These are phyloP conservation scores for Sylvia atricapilla DNA, from an alignment of 2,113 vertebrate species.

Conservation along the genomic window DNA sequence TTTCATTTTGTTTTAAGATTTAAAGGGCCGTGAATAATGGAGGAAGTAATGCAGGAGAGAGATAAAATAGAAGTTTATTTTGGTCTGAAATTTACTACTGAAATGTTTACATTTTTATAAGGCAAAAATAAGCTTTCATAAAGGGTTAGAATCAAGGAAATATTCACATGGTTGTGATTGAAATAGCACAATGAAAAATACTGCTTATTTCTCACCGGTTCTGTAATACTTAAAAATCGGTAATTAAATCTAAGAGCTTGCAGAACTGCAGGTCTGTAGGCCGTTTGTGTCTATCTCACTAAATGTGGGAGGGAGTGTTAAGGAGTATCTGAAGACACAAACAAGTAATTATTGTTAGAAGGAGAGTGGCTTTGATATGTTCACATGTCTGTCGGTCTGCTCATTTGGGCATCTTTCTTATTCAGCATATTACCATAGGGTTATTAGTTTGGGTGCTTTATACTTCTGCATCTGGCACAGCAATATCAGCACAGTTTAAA, in stretches of 20 bases:
- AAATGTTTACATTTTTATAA: constrained; percentile 52
- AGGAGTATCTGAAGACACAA: constrained; percentile 57
- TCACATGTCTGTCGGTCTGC: constrained; percentile 28
- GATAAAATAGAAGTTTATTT: constrained; percentile 54
- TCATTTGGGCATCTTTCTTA: constrained; percentile 67
- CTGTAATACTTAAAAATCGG: constrained; percentile 36
- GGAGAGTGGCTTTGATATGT: constrained; percentile 59
- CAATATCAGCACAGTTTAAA: constrained; percentile 63
- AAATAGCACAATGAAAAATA: constrained; percentile 18
- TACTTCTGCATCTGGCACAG: constrained; percentile 65
- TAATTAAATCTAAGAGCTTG: constrained; percentile 6
- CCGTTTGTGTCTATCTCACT: background rate
- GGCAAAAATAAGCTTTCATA: constrained; percentile 30
- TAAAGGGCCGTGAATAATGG: constrained; percentile 30
- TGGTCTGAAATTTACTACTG: constrained; percentile 53
- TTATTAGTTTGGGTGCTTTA: constrained; percentile 70
- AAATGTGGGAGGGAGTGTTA: background rate
- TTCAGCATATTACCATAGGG: constrained; percentile 71
- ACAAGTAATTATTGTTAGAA: constrained; percentile 58
- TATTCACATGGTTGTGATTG: background rate
- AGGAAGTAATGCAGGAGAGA: constrained; percentile 53
- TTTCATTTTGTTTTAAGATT: constrained; percentile 54
- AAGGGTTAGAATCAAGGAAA: constrained; percentile 19
- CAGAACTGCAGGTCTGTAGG: constrained; percentile 20
- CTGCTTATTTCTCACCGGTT: background rate